Evolutionary conservation across 2,797 vertebrate species (phyloP), one percentile per base, ranked within the genome.

Genomic region (Hipposideros larvatus): DNA sequence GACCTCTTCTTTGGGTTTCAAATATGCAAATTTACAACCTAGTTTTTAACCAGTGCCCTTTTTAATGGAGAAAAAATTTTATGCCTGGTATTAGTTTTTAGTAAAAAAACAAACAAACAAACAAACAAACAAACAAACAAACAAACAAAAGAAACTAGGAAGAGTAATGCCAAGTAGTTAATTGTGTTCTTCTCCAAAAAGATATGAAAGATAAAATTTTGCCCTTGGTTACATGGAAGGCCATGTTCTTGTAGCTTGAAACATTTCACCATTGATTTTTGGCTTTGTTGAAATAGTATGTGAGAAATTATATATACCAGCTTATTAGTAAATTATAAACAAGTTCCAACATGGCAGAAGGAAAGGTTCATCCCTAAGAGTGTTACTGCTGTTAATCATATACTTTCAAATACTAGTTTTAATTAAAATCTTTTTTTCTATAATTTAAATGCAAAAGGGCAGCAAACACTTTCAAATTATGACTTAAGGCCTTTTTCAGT

Each of bases 1-100:
- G 13, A 57, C 26, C n/a, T 96, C 73, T 86, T 87, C 61, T 22
- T 84, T 84, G 65, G 19, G 15, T 85, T 94, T 94, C 71, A 92
- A 37, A 59, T 75, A 80, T 63, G 70, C n/a, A 93, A 55, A 79
- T 84, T 66, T 80, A 87, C 55, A 75, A 79, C 15, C 4, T 80
- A 10, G 0, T 51, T 91, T 95, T 66, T 92, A 59, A 37, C 46
- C 41, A 86, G n/a, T 79, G 43, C 18, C 53, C 21, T 31, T 77
- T 16, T 11, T 37, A 94, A 73, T 73, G 24, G 61, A 34, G 7
- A 74, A 88, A 74, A 91, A 88, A 57, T 66, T 24, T 91, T 78
- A 66, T 71, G 26, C 18, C 48, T 82, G 21, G 21, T 46, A 61
- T 91, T 34, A 89, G 5, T 7, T 94, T 91, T 70, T 84, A 15